These are phyloP conservation scores for Porites evermanni DNA, from an alignment of 92 coral and sea anemone genomes.

Conservation along the genomic window DNA sequence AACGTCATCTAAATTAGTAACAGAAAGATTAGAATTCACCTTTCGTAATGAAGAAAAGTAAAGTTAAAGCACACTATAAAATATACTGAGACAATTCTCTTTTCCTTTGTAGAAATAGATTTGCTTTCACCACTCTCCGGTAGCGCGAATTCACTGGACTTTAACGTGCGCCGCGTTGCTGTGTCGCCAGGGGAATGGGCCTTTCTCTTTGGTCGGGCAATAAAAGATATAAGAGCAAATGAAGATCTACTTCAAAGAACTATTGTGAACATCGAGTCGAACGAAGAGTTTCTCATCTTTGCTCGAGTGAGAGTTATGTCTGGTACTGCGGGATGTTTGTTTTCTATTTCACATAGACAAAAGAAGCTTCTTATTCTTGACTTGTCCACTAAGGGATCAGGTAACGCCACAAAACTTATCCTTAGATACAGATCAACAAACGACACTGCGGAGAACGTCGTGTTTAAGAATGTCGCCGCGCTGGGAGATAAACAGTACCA, in stretches of 20 bases:
- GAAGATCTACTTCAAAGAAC: constrained; percentile 50
- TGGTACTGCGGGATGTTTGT: constrained; percentile 50
- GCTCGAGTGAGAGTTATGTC: constrained; percentile 28
- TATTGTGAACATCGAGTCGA: constrained; percentile 67
- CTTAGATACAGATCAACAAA: constrained; percentile 72
- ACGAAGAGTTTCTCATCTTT: constrained; percentile 59
- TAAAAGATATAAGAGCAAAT: constrained; percentile 30
- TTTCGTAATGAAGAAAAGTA: no score
- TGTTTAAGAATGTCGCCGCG: constrained; percentile 48
- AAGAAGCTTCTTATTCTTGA: constrained; percentile 66
- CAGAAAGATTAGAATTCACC: no score
- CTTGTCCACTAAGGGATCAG: constrained; percentile 39
- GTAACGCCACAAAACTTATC: constrained; percentile 47
- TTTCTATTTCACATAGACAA: constrained; percentile 70
- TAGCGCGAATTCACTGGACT: constrained; percentile 26
- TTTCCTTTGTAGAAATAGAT: constrained; percentile 56
- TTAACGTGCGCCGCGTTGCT: constrained; percentile 27
- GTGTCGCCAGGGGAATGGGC: constrained; percentile 25
- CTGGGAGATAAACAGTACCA: constrained; percentile 63
- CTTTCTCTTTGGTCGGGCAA: constrained; percentile 38
- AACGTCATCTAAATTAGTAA: no score
- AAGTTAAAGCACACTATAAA: no score
- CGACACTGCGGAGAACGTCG: constrained; percentile 53
- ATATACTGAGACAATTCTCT: background rate
- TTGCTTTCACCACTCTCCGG: constrained; percentile 30